phyloP scores from a whole-genome alignment of 1,140 invertebrate species.

The Eueides isabella region DNA sequence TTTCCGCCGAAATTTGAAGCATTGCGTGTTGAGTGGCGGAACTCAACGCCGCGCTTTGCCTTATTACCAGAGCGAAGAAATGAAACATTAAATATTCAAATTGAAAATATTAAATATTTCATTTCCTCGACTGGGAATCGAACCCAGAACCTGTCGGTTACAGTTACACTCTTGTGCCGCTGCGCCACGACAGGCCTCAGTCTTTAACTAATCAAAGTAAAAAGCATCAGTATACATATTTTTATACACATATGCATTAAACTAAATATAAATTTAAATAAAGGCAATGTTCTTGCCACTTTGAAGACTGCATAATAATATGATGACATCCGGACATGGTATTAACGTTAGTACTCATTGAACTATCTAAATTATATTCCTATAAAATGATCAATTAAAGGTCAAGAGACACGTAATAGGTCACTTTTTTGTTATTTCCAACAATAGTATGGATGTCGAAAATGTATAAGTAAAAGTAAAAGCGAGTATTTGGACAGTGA shows the following conservation, averaged over 20 bases:
- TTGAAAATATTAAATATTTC: no score
- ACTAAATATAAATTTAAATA: not conserved
- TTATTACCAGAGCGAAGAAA: no score
- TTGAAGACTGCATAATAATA: not conserved
- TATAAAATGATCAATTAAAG: conserved; percentile 33
- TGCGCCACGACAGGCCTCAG: no score
- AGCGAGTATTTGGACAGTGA: not conserved
- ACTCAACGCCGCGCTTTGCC: no score
- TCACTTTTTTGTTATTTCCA: conserved; percentile 32
- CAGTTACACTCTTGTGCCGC: no score
- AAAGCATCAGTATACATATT: not conserved
- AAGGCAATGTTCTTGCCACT: not conserved
- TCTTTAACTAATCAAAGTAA: no score
- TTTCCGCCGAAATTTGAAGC: no score
- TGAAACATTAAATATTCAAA: no score
- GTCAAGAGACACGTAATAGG: conserved; percentile 43
- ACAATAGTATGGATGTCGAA: conserved; percentile 34
- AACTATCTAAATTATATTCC: conserved; percentile 25
- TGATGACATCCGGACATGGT: conserved; percentile 5
- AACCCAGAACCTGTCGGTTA: no score
- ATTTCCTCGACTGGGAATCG: no score
- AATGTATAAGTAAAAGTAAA: conserved; percentile 4
- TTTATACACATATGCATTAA: not conserved
- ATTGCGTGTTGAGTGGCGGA: no score
- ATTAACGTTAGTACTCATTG: conserved; percentile 17